Evolutionary conservation across 2,888 invertebrate species (phyloP).

Genomic region (Pegoplata infirma): DNA sequence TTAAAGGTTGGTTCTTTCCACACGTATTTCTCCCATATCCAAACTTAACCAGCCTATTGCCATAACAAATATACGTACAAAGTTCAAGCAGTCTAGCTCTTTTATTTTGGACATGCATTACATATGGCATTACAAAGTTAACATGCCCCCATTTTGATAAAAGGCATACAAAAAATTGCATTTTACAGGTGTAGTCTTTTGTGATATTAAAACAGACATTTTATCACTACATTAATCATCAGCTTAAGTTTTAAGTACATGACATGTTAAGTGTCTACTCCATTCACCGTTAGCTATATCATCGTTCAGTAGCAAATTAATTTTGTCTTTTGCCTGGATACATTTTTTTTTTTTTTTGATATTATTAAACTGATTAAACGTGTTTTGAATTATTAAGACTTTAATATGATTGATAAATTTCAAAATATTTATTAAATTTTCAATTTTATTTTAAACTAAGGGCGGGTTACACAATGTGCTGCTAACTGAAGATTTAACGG

Average conservation of each 20-base stretch:
- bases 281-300: constrained; percentile 11
- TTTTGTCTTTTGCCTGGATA: neutral
- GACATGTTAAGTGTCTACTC: constrained; percentile 11
- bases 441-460: too few species aligned
- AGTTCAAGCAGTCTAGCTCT: too few species aligned
- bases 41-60: too few species aligned
- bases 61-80: too few species aligned
- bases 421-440: constrained; percentile 28
- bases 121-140: constrained; percentile 1
- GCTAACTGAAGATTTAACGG: too few species aligned
- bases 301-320: constrained; percentile 3
- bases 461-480: too few species aligned
- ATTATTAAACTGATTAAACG: constrained; percentile 26
- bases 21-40: too few species aligned
- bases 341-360: too few species aligned
- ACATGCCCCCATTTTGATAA: too few species aligned
- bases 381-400: constrained; percentile 29
- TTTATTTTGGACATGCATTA: too few species aligned
- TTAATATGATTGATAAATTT: constrained; percentile 28
- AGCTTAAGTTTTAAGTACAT: constrained; percentile 5
- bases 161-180: too few species aligned
- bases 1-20: too few species aligned
- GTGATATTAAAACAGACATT: constrained; percentile 22
- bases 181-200: constrained; percentile 16
- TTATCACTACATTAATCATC: constrained; percentile 51